phyloP scores from a whole-genome alignment of 2,113 vertebrate genomes.

The Crotalus tigris region DNA sequence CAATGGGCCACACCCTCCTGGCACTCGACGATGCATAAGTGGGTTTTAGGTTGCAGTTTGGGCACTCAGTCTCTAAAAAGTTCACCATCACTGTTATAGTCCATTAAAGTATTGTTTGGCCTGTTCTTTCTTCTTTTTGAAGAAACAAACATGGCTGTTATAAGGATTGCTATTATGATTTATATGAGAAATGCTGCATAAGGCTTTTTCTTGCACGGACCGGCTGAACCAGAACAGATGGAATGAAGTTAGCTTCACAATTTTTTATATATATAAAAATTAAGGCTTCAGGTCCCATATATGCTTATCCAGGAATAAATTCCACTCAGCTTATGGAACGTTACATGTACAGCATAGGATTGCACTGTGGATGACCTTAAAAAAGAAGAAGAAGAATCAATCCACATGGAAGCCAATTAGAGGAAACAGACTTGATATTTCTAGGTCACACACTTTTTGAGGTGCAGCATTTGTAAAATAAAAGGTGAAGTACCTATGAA shows the following conservation, averaged over 20 bases:
- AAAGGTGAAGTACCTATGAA: background rate
- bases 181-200: background rate
- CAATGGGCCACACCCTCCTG: too few species aligned
- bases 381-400: background rate
- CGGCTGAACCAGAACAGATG: background rate
- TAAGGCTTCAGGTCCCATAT: background rate
- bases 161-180: background rate
- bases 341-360: background rate
- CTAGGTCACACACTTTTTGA: background rate
- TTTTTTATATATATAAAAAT: background rate
- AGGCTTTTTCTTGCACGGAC: background rate
- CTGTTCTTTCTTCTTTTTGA: background rate
- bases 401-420: constrained; percentile 14
- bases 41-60: too few species aligned
- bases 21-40: too few species aligned
- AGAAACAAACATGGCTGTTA: background rate
- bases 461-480: background rate
- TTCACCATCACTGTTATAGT: background rate
- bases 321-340: too few species aligned
- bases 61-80: too few species aligned
- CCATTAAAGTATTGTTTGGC: background rate
- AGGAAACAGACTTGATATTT: constrained; percentile 6
- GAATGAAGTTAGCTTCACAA: background rate
- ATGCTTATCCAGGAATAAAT: background rate
- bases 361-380: background rate